phyloP scores from a whole-genome alignment of 2,797 vertebrate genomes.

The Euphonia xanthogaster region DNA sequence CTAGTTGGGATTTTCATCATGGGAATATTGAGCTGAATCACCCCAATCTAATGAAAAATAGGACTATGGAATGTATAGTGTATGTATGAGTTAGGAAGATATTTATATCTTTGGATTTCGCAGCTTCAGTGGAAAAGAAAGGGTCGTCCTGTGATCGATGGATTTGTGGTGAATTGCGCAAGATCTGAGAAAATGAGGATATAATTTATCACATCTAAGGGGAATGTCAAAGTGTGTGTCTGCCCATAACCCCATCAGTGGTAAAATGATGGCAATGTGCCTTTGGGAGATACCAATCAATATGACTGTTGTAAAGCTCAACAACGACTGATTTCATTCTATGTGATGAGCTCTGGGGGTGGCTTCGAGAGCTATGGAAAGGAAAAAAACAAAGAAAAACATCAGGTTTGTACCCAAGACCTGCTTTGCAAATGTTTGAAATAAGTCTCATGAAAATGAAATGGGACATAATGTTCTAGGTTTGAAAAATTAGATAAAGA shows the following conservation, averaged over 20 bases:
- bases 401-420: not conserved
- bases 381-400: not conserved
- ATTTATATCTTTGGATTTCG: not conserved
- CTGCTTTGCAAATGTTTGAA: not conserved
- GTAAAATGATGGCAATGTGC: conserved; percentile 27
- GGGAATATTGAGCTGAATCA: not conserved
- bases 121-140: not conserved
- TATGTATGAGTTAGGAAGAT: not conserved
- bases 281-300: conserved; percentile 32
- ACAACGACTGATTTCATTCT: not conserved
- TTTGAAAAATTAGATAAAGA: not conserved
- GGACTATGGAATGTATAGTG: not conserved
- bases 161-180: not conserved
- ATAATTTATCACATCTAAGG: conserved; percentile 30
- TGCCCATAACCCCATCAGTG: conserved; percentile 30
- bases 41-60: not conserved
- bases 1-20: not conserved
- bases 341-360: not conserved
- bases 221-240: not conserved
- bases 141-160: not conserved
- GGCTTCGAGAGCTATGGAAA: not conserved
- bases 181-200: conserved; percentile 16
- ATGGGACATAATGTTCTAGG: not conserved
- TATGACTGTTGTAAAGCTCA: not conserved
- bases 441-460: not conserved